Conservation (phyloP, 2,797 vertebrate species). For the Potorous gilbertii region DNA sequence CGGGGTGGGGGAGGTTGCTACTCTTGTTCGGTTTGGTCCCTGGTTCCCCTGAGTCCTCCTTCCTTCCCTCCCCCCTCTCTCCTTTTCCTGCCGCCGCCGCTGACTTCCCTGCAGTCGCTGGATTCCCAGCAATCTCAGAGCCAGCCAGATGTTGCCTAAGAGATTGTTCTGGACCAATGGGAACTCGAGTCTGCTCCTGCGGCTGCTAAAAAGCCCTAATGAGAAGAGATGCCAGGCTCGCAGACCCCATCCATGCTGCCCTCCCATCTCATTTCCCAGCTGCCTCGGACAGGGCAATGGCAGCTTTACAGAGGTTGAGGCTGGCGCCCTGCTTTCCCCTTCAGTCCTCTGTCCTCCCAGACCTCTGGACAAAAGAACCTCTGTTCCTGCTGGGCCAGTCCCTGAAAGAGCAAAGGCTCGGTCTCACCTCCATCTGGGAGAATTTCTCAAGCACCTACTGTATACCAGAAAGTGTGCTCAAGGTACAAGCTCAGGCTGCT, state of each 20-base stretch:
- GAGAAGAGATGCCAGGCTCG: background rate
- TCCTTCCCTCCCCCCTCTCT: background rate
- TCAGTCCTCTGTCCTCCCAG: background rate
- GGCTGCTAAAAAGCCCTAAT: background rate
- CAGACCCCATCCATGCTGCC: accelerated
- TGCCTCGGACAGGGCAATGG: background rate
- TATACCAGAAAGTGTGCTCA: too few relatives aligned
- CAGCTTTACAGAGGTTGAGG: background rate
- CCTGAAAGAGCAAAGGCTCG: too few relatives aligned
- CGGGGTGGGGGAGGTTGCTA: background rate
- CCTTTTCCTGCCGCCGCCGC: background rate
- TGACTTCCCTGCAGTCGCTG: background rate
- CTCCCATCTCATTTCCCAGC: background rate
- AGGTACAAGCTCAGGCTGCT: background rate
- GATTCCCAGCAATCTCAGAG: background rate
- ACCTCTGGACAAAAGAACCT: background rate
- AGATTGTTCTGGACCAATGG: background rate
- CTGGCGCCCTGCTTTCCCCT: background rate
- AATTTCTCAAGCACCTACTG: too few relatives aligned
- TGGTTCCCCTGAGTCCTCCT: background rate
- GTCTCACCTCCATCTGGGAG: too few relatives aligned
- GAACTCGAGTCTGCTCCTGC: background rate
- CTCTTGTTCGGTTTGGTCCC: background rate
- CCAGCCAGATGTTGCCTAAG: background rate
- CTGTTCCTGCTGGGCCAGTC: too few relatives aligned